phyloP scores from a whole-genome alignment of 2,797 vertebrate species.

The Syndactyla subalaris region DNA sequence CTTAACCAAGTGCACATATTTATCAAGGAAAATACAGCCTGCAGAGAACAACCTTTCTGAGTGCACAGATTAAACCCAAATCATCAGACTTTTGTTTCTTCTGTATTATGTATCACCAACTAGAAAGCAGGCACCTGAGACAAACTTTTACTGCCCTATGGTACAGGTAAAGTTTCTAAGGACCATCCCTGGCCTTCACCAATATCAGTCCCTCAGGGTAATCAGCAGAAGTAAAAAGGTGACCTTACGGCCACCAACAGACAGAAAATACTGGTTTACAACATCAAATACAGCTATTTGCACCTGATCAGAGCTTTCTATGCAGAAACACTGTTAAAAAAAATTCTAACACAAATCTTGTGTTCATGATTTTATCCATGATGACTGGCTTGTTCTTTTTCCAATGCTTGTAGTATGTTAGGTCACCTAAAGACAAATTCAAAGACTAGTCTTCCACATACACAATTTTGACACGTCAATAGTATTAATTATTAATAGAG shows the following conservation, averaged over 20 bases:
- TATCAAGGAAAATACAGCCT: background rate
- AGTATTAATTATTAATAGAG: background rate
- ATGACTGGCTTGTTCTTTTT: background rate
- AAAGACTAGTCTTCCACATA: background rate
- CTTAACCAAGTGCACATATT: background rate
- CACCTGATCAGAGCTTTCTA: background rate
- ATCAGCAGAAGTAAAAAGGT: background rate
- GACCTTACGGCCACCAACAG: rapidly evolving
- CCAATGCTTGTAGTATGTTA: background rate
- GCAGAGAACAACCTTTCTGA: background rate
- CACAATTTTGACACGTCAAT: background rate
- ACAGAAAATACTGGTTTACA: background rate
- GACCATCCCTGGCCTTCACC: background rate
- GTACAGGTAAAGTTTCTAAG: background rate
- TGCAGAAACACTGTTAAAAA: background rate
- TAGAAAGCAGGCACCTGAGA: background rate
- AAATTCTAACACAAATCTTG: background rate
- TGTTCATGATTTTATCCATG: background rate
- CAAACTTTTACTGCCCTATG: background rate
- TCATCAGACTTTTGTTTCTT: background rate
- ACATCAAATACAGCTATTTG: background rate
- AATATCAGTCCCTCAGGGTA: background rate
- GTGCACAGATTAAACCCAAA: background rate
- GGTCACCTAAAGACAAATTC: background rate
- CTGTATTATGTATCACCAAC: background rate